A percentile compares a stretch with the other conserved stretches of the same genome.
These are phyloP conservation scores for Pygoscelis antarcticus DNA, from an alignment of 2,113 vertebrate genomes.

Conservation along the genomic window DNA sequence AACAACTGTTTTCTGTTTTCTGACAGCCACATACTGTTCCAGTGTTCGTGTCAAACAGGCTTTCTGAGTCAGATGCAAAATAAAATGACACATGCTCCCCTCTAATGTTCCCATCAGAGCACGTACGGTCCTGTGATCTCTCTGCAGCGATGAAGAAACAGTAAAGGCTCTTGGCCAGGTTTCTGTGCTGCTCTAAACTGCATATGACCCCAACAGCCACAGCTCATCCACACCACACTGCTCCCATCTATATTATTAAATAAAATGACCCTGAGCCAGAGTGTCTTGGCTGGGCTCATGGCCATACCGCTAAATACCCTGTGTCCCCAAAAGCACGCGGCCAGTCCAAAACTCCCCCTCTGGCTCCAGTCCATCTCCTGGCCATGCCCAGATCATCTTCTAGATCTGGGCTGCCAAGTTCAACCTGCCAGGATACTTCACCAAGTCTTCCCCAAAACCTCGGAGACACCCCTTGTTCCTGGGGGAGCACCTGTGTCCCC, in stretches of 20 bases:
- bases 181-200: background rate
- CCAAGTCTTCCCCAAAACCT: background rate
- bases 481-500: background rate
- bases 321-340: rapidly evolving
- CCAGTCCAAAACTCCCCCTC: background rate
- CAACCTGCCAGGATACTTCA: background rate
- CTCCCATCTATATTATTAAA: background rate
- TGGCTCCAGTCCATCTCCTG: background rate
- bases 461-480: rapidly evolving
- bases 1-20: conserved; percentile 39
- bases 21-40: conserved; percentile 44
- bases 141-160: background rate
- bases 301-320: background rate
- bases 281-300: background rate
- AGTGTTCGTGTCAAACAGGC: background rate
- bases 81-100: background rate
- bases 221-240: background rate
- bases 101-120: conserved; percentile 38
- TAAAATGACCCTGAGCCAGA: background rate
- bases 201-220: background rate
- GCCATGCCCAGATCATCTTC: background rate
- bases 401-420: background rate
- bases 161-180: background rate
- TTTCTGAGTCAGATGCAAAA: conserved; percentile 48
- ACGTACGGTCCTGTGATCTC: background rate